Evolutionary conservation across 92 coral and sea anemone genomes (phyloP).

Genomic region (Muricea muricata): DNA sequence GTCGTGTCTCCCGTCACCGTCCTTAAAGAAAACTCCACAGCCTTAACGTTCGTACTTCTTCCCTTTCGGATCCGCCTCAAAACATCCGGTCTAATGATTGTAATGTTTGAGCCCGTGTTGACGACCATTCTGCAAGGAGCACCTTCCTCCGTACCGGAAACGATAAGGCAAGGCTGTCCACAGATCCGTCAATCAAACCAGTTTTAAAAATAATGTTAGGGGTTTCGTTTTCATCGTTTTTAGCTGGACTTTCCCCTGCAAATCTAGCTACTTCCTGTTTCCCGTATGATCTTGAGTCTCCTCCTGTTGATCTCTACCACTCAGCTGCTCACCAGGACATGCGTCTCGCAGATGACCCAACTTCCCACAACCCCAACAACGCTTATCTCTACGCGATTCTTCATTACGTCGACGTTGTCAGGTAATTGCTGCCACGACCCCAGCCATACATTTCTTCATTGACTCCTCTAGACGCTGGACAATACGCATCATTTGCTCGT

Average conservation of each 20-base stretch:
- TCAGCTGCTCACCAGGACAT: neutral
- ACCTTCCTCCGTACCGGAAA: slow-evolving; percentile 17
- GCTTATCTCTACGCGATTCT: neutral
- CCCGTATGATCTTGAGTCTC: slow-evolving; percentile 12
- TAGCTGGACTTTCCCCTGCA: slow-evolving; percentile 27
- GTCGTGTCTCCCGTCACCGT: slow-evolving; percentile 51
- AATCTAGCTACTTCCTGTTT: slow-evolving; percentile 49
- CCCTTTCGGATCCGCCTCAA: slow-evolving; percentile 29
- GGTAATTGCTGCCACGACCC: neutral
- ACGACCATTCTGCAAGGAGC: slow-evolving; percentile 34
- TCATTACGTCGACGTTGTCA: neutral
- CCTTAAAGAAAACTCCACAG: slow-evolving; percentile 14
- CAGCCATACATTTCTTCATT: neutral
- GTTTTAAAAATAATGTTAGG: slow-evolving; percentile 15
- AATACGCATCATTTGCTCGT: neutral
- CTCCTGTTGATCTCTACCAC: neutral
- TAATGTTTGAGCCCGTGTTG: slow-evolving; percentile 52
- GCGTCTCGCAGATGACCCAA: neutral
- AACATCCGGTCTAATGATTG: slow-evolving; percentile 38
- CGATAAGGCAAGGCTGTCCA: slow-evolving; percentile 51
- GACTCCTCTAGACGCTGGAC: neutral
- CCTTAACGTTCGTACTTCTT: neutral
- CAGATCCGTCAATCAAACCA: slow-evolving; percentile 42
- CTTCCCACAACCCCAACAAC: neutral
- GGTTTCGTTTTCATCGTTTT: neutral